Evolutionary conservation across 2,888 invertebrate species (phyloP).

Genomic region (Nasonovia ribisnigri): DNA sequence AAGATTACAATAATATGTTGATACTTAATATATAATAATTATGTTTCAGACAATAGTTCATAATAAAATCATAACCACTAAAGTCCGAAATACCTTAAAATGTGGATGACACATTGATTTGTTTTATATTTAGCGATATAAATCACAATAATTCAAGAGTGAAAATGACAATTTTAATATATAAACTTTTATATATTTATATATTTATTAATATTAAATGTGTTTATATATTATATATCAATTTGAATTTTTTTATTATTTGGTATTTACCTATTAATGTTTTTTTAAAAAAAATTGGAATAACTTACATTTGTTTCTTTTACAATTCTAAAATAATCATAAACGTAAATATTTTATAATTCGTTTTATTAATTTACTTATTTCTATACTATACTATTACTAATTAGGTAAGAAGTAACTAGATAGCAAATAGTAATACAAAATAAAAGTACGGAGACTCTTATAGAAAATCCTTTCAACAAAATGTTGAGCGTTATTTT

Average conservation of each 20-base stretch:
- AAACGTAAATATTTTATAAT: background rate
- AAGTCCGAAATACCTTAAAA: background rate
- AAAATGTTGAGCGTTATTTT: background rate
- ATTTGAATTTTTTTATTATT: too few species aligned
- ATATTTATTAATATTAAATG: too few species aligned
- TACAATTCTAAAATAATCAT: background rate
- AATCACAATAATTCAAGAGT: background rate
- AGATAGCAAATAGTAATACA: background rate
- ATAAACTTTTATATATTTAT: too few species aligned
- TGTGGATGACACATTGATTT: too few species aligned
- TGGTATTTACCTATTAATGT: too few species aligned
- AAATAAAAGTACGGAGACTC: background rate
- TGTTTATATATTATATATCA: too few species aligned
- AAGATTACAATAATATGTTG: too few species aligned
- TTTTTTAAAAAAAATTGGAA: background rate
- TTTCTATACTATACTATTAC: background rate
- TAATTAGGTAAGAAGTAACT: background rate
- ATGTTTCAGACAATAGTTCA: background rate
- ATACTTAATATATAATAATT: background rate
- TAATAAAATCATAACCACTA: background rate
- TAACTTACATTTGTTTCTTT: background rate
- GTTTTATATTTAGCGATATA: background rate
- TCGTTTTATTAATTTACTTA: background rate
- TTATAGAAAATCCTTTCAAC: background rate
- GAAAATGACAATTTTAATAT: too few species aligned